These are phyloP conservation scores for Polydrusus tereticollis DNA, from an alignment of 2,888 invertebrate species.

Conservation along the genomic window DNA sequence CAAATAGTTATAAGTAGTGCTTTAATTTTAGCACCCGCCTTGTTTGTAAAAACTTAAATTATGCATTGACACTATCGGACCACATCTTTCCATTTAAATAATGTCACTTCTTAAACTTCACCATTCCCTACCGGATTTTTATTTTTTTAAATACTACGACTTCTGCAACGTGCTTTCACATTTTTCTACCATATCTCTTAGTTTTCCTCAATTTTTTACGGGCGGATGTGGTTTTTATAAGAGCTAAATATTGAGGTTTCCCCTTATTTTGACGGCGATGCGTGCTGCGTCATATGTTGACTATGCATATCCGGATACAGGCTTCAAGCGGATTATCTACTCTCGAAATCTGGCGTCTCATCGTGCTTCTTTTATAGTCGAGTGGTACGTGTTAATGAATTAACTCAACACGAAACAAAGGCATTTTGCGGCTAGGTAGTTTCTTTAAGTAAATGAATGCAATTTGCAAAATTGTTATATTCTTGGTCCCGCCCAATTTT, in stretches of 20 bases:
- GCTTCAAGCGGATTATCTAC: constrained; percentile 47
- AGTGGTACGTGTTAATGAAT: constrained; percentile 47
- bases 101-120: too few species aligned
- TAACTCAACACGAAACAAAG: constrained; percentile 45
- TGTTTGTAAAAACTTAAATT: too few species aligned
- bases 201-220: background rate
- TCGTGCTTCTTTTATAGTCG: constrained; percentile 38
- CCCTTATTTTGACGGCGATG: constrained; percentile 18
- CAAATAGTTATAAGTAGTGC: too few species aligned
- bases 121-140: too few species aligned
- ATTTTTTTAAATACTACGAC: too few species aligned
- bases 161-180: too few species aligned
- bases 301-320: constrained; percentile 54
- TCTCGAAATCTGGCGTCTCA: constrained; percentile 43
- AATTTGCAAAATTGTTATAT: too few species aligned
- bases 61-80: too few species aligned
- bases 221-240: background rate
- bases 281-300: constrained; percentile 53
- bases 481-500: too few species aligned
- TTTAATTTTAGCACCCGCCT: too few species aligned
- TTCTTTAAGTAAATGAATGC: too few species aligned
- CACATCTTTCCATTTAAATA: too few species aligned
- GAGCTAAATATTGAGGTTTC: constrained; percentile 9
- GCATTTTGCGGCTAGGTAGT: constrained; percentile 15
- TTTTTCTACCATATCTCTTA: background rate